Evolutionary conservation across 1,140 invertebrate species (phyloP), one percentile per base, ranked within the genome.

Genomic region (Drosophila busckii): DNA sequence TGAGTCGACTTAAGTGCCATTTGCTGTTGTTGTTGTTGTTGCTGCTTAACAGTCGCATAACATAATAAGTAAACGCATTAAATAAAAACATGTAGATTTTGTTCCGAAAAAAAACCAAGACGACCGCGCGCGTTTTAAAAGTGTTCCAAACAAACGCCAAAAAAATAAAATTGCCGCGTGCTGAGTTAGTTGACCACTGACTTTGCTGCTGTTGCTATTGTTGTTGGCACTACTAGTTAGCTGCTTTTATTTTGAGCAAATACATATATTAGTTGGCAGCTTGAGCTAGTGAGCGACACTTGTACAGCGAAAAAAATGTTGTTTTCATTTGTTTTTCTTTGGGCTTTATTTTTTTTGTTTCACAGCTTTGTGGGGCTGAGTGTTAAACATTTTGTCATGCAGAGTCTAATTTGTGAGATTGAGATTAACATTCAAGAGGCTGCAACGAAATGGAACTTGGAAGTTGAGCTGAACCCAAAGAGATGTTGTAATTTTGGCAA

Each of bases 381-480:
- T 80, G 75, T 82, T 80, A 80, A 80, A 80, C 65, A 75, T 63
- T 68, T 75, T 75, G 75, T 80, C 75, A 71, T 80, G 75, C 60
- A 64, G 69, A 66, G 41, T 60, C 71, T 75, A 82, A 82, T 75
- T 66, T 69, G 64, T 80, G 75, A 82, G n/a, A n/a, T 70, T 68
- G 70, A 60, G 75, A 75, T 71, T 55, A 55, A 53, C 61, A 60
- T 40, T 31, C 42, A 48, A 31, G 13, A 5, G 9, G n/a, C 35
- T 26, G 12, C n/a, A n/a, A n/a, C n/a, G 23, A 23, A 22, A 35
- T 16, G 10, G 7, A 22, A 26, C 42, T 13, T 31, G 31, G 5
- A 28, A n/a, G n/a, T n/a, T n/a, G n/a, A n/a, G n/a, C n/a, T n/a
- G n/a, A n/a, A n/a, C n/a, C n/a, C n/a, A n/a, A n/a, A n/a, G n/a